A percentile compares a stretch with the other conserved stretches of the same genome.
These are phyloP conservation scores for Adrianichthys oophorus DNA, from an alignment of 2,797 vertebrate genomes.

Conservation along the genomic window DNA sequence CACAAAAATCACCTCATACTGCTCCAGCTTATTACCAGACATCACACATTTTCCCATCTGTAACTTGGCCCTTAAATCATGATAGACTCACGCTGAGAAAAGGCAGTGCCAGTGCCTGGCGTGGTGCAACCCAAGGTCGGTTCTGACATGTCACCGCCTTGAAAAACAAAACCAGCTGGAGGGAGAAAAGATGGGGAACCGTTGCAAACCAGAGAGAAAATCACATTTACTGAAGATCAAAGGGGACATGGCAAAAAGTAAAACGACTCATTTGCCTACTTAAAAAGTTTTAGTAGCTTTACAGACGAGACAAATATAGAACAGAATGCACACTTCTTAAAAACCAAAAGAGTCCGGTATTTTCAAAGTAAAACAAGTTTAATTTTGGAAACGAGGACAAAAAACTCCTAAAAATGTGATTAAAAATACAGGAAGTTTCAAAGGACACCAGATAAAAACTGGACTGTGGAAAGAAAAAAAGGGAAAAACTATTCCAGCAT, in stretches of 20 bases:
- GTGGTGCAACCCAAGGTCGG: constrained; percentile 49
- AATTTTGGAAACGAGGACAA: too few relatives aligned
- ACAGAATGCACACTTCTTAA: too few relatives aligned
- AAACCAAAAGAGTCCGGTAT: too few relatives aligned
- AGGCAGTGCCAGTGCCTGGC: constrained; percentile 13
- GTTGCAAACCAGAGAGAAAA: constrained; percentile 4
- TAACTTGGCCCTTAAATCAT: constrained; percentile 39
- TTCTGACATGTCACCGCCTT: constrained; percentile 19
- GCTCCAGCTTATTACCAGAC: constrained; percentile 52
- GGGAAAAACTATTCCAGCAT: too few relatives aligned
- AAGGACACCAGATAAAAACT: too few relatives aligned
- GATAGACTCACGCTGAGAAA: constrained; percentile 22
- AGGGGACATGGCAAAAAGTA: neutral
- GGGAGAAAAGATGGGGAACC: neutral
- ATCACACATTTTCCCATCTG: constrained; percentile 41
- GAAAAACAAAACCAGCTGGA: constrained; percentile 44
- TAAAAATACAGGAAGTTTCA: too few relatives aligned
- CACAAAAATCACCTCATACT: neutral
- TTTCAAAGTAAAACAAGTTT: too few relatives aligned
- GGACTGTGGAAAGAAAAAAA: too few relatives aligned
- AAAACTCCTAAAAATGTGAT: too few relatives aligned
- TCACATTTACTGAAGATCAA: constrained; percentile 7
- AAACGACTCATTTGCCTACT: too few relatives aligned
- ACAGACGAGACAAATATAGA: too few relatives aligned
- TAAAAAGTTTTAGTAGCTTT: too few relatives aligned